Conservation (phyloP, 2,797 vertebrate genomes). For the Thalassophryne amazonica region DNA sequence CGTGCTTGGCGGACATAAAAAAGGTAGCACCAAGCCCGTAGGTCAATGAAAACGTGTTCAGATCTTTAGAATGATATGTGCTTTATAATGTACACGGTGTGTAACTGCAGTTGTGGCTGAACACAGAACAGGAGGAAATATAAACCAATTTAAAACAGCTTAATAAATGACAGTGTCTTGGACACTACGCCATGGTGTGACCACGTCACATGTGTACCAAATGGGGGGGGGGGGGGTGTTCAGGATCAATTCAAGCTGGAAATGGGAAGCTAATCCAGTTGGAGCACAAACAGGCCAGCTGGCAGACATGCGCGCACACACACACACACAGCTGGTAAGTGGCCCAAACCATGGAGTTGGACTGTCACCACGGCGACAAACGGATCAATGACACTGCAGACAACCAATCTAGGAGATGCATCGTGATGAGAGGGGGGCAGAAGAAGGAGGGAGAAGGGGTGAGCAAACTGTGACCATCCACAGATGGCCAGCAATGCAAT, state of each 20-base stretch:
- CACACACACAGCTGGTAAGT: constrained; percentile 67
- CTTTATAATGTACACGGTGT: not conserved
- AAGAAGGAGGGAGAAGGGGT: not conserved
- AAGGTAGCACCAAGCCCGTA: constrained; percentile 20
- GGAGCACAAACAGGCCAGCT: constrained; percentile 70
- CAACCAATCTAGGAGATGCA: constrained; percentile 47
- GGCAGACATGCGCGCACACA: constrained; percentile 59
- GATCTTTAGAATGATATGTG: not conserved
- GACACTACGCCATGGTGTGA: constrained; percentile 15
- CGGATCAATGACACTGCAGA: constrained; percentile 70
- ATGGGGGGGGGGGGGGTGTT: constrained; percentile 30
- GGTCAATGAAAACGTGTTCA: constrained; percentile 3
- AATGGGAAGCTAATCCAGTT: constrained; percentile 78
- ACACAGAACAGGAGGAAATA: not conserved
- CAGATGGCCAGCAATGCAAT: constrained; percentile 47
- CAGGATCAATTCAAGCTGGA: constrained; percentile 69
- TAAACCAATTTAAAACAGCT: not conserved
- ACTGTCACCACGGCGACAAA: constrained; percentile 66
- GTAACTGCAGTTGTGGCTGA: not conserved
- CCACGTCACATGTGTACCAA: constrained; percentile 4
- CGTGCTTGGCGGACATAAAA: no score
- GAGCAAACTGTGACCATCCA: constrained; percentile 50
- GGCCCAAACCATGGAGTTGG: constrained; percentile 56
- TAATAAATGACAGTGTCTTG: constrained; percentile 11
- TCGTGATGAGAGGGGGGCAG: not conserved